Percentiles rank a stretch among this genome's conserved stretches.
Conservation (phyloP, 1,140 invertebrate genomes). For the Anastatus disparis region DNA sequence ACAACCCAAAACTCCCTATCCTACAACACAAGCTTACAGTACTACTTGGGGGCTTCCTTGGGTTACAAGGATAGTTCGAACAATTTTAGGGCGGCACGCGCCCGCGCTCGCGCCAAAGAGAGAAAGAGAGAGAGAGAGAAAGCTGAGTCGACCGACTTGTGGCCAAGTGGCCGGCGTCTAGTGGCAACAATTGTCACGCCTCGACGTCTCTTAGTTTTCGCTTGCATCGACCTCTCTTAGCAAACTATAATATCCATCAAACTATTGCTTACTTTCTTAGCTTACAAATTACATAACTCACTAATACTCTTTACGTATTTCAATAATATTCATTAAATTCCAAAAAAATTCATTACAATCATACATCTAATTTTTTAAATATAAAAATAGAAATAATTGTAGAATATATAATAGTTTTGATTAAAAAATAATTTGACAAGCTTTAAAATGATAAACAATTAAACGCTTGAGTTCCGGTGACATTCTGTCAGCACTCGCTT, state of each 20-base stretch:
- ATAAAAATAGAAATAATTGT: no score
- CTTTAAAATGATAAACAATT: no score
- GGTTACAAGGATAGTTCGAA: slow-evolving; percentile 59
- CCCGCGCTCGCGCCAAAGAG: slow-evolving; percentile 19
- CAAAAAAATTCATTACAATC: no score
- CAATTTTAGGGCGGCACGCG: slow-evolving; percentile 51
- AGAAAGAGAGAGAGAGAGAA: no score
- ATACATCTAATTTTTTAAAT: no score
- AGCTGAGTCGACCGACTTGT: slow-evolving; percentile 55
- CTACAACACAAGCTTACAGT: slow-evolving; percentile 16
- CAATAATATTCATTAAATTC: no score
- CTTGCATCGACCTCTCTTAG: not conserved
- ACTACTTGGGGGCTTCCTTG: slow-evolving; percentile 51
- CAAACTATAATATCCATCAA: not conserved
- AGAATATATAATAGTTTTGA: no score
- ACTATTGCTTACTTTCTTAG: not conserved
- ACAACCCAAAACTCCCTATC: no score
- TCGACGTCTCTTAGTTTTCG: slow-evolving; percentile 23
- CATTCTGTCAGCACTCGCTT: slow-evolving; percentile 14
- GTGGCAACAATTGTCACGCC: slow-evolving; percentile 42
- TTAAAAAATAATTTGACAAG: no score
- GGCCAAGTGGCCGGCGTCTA: slow-evolving; percentile 47
- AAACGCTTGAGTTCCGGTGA: not conserved
- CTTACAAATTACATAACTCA: not conserved
- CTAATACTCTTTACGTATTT: not conserved